These are phyloP conservation scores for Vulpes ferrilata DNA, from an alignment of 2,113 vertebrate species.

Conservation along the genomic window DNA sequence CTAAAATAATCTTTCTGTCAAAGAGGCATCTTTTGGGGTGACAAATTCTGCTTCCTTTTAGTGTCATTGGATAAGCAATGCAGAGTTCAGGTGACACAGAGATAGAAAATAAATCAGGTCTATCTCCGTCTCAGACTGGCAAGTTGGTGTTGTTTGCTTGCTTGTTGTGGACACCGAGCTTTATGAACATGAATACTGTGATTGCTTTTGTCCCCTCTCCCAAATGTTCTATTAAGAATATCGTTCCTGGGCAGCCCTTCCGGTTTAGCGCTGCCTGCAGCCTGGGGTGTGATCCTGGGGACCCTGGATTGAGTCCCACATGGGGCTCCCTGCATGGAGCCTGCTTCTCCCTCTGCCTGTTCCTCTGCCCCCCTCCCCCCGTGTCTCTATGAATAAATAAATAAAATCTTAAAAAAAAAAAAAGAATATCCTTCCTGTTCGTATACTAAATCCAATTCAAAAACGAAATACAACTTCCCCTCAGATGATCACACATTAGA, in stretches of 20 bases:
- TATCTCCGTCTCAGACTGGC: not conserved
- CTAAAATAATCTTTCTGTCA: not conserved
- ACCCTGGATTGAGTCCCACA: no score
- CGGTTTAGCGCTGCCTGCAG: no score
- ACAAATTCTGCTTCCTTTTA: not conserved
- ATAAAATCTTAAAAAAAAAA: not conserved
- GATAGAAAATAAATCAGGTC: not conserved
- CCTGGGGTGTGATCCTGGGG: no score
- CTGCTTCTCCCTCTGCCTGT: no score
- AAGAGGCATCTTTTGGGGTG: not conserved
- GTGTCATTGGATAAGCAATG: not conserved
- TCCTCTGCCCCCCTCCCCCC: no score
- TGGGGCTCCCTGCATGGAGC: no score
- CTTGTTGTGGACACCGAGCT: not conserved
- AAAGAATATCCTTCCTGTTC: not conserved
- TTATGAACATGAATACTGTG: not conserved
- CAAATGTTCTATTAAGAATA: not conserved
- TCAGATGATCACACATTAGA: not conserved
- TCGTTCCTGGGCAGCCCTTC: not conserved
- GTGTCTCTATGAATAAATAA: no score
- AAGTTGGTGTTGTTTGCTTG: not conserved
- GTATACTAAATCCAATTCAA: not conserved
- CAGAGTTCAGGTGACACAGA: not conserved
- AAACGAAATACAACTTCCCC: not conserved
- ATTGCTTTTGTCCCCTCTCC: accelerated